Evolutionary conservation across 2,888 invertebrate species (phyloP), one percentile per base, ranked within the genome.

Genomic region (Eristalis pertinax): DNA sequence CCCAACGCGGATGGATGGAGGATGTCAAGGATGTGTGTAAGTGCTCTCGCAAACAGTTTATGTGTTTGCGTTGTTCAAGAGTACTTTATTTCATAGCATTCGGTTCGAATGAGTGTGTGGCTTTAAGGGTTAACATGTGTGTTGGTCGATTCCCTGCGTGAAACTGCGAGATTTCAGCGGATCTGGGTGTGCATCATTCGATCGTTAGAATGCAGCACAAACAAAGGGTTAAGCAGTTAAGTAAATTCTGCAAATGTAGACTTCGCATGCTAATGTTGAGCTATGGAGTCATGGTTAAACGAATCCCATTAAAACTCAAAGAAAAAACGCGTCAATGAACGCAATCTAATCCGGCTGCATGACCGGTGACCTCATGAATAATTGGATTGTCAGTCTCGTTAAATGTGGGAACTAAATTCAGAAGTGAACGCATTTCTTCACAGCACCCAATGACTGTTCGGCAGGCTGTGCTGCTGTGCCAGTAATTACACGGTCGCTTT

Each of bases 401-500:
- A 13, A n/a, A 22, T 73, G 50, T 67, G 32, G 60, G 63, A 11
- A 19, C 26, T 15, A n/a, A 56, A 24, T 60, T 43, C 64, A 63
- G 35, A 32, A 63, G 35, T 56, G 64, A 63, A 81, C 81, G 64
- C 85, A 85, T 60, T 73, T 58, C 60, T 77, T 29, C 63, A 69
- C 62, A 64, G 69, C 73, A 77, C 69, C 72, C 68, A n/a, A 8
- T 19, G 19, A 50, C 26, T 26, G 58, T 58, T 24, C n/a, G n/a
- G n/a, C n/a, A n/a, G n/a, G n/a, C n/a, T n/a, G n/a, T 58, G 58
- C 24, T 26, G 58, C n/a, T 60, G 72, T 26, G 26, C 64, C 69
- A 69, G 60, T 81, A 81, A 74, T 86, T 82, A 78, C 78, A 78
- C 74, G 82, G 64, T 82, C 85, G 77, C 77, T 81, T 85, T 81